Conservation (phyloP, 2,888 invertebrate species). For the Plagiodera versicolora region DNA sequence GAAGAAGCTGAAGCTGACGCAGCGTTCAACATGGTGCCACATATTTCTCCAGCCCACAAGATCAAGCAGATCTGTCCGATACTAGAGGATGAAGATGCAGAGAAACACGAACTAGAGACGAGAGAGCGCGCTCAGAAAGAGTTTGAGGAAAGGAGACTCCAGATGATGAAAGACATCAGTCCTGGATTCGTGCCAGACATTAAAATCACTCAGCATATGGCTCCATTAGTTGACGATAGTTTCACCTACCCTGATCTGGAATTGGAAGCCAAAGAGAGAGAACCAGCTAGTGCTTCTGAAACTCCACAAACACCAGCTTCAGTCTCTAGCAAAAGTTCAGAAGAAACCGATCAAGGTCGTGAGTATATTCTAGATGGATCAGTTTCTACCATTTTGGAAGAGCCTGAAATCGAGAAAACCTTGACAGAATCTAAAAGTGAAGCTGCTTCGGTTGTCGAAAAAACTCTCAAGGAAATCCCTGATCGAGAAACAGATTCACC, state of each 20-base stretch:
- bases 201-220: conserved; percentile 64
- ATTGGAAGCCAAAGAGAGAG: conserved; percentile 52
- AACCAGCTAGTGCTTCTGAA: conserved; percentile 48
- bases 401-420: conserved; percentile 53
- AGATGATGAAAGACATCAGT: conserved; percentile 59
- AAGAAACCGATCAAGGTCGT: conserved; percentile 66
- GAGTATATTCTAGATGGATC: conserved; percentile 66
- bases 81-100: conserved; percentile 57
- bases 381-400: conserved; percentile 60
- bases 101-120: conserved; percentile 58
- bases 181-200: conserved; percentile 66
- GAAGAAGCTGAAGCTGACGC: conserved; percentile 59
- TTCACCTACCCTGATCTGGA: conserved; percentile 58
- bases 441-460: conserved; percentile 63
- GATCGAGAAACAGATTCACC: conserved; percentile 66
- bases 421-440: conserved; percentile 55
- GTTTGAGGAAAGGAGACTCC: conserved; percentile 55
- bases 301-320: conserved; percentile 66
- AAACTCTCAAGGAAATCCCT: conserved; percentile 58
- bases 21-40: conserved; percentile 56
- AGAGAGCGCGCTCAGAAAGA: conserved; percentile 51
- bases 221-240: conserved; percentile 54
- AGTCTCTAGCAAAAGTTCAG: conserved; percentile 66
- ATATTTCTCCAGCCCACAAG: conserved; percentile 55
- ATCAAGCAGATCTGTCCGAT: conserved; percentile 56